Base-by-base conservation (phyloP, 2,797 vertebrate species). In the Pipistrellus kuhlii region DNA sequence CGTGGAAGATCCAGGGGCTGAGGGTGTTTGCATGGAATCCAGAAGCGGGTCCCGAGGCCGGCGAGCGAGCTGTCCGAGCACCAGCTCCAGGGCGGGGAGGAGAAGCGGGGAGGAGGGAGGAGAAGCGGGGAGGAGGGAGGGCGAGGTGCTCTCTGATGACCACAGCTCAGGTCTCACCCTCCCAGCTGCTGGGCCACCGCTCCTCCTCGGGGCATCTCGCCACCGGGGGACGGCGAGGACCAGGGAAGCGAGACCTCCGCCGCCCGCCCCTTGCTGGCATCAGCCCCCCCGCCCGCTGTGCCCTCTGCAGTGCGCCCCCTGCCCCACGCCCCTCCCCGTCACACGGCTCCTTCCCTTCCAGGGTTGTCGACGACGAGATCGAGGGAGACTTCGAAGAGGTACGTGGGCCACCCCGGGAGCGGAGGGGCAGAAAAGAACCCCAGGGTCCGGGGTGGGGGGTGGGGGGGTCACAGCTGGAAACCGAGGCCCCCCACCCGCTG, bases 371-470 rank as follows among this genome's bases (percentile, higher is more conserved):
- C 72, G 98, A 98, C 35, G 97, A 99, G 64, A 98, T 99, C 55
- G 98, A 98, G 46, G 98, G 98, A 93, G 85, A 98, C 92, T 90
- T 99, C 92, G 97, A 99, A 55, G 98, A 99, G 98, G 99, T 99
- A 98, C 35, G 20, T 44, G 2, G 18, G 51, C 53, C n/a, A 4
- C 35, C n/a, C 77, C 38, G 32, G 46, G 62, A 15, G 5, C 64
- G 23, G 81, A 17, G 12, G 20, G 21, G 48, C 32, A 44, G 78
- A n/a, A 20, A 27, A n/a, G 15, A 17, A 51, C 14, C 17, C 6
- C 38, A 1, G 71, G 72, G 84, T 17, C 51, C 17, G 2, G 17
- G 51, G 51, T 17, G 14, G 13, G 13, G 13, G 12, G 13, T 3
- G 48, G 27, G 6, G 8, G 5, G 5, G 17, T 10, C 80, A n/a